Conservation (phyloP, 1,140 invertebrate species). For the Diorhabda carinulata region DNA sequence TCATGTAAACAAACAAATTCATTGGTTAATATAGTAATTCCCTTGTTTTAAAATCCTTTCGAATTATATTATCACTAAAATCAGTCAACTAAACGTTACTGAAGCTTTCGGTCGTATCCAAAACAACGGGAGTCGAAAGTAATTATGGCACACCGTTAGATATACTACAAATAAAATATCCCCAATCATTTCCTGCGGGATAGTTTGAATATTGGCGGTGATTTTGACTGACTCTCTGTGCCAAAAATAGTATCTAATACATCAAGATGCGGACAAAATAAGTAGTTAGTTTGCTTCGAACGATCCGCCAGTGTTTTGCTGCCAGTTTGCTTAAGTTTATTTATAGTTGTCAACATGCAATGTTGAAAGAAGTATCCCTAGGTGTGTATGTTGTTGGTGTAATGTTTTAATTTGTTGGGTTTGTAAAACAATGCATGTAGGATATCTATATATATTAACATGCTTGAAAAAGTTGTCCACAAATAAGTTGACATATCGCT, state of each 20-base stretch:
- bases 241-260: slow-evolving; percentile 29
- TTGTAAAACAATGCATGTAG: background rate
- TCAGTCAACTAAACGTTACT: too few relatives aligned
- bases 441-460: background rate
- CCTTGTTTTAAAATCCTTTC: too few relatives aligned
- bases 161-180: too few relatives aligned
- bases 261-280: slow-evolving; percentile 24
- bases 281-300: slow-evolving; percentile 19
- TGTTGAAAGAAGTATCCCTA: slow-evolving; percentile 24
- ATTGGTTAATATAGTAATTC: too few relatives aligned
- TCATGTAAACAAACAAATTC: too few relatives aligned
- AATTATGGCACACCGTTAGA: too few relatives aligned
- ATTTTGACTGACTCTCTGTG: slow-evolving; percentile 1
- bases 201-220: slow-evolving; percentile 7
- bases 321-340: slow-evolving; percentile 30
- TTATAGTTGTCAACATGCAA: slow-evolving; percentile 30
- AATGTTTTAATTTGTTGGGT: background rate
- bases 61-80: too few relatives aligned
- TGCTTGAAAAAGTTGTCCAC: too few relatives aligned
- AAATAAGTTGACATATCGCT: too few relatives aligned
- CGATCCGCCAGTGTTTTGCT: slow-evolving; percentile 30
- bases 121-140: too few relatives aligned
- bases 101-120: too few relatives aligned
- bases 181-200: background rate
- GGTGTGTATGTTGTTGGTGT: slow-evolving; percentile 25